Conservation (phyloP, 1,140 invertebrate genomes). For the Drosophila sp. region DNA sequence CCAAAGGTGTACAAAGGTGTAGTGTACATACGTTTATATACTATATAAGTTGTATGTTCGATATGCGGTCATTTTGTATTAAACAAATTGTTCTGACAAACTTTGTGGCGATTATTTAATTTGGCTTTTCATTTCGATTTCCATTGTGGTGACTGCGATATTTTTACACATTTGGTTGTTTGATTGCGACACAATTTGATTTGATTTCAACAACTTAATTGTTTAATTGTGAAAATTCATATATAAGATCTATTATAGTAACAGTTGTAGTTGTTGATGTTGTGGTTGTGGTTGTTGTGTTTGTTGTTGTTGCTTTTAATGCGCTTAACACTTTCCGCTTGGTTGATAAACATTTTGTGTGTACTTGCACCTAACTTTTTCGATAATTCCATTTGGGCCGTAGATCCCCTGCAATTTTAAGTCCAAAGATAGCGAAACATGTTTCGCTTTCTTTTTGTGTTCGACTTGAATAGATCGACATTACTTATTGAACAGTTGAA, state of each 20-base stretch:
- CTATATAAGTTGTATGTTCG: background rate
- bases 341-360: conserved; percentile 27
- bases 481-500: conserved; percentile 27
- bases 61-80: conserved; percentile 35
- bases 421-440: conserved; percentile 16
- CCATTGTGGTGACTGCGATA: conserved; percentile 48
- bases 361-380: conserved; percentile 4
- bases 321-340: conserved; percentile 63
- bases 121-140: conserved; percentile 33
- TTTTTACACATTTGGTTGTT: conserved; percentile 27
- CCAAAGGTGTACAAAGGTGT: too few species aligned
- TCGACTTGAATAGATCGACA: conserved; percentile 2
- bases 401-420: conserved; percentile 44
- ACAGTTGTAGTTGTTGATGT: background rate
- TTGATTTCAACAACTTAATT: conserved; percentile 81
- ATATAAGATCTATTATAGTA: conserved; percentile 11
- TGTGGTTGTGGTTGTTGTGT: conserved; percentile 1
- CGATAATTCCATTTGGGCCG: conserved; percentile 22
- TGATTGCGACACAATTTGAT: conserved; percentile 46
- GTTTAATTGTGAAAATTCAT: conserved; percentile 61
- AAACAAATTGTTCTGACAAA: conserved; percentile 54
- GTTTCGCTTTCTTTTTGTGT: conserved; percentile 4
- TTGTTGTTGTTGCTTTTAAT: background rate
- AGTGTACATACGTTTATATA: background rate
- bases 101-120: conserved; percentile 42